phyloP scores from a whole-genome alignment of 2,888 invertebrate genomes.

The Leucophenga maculata region DNA sequence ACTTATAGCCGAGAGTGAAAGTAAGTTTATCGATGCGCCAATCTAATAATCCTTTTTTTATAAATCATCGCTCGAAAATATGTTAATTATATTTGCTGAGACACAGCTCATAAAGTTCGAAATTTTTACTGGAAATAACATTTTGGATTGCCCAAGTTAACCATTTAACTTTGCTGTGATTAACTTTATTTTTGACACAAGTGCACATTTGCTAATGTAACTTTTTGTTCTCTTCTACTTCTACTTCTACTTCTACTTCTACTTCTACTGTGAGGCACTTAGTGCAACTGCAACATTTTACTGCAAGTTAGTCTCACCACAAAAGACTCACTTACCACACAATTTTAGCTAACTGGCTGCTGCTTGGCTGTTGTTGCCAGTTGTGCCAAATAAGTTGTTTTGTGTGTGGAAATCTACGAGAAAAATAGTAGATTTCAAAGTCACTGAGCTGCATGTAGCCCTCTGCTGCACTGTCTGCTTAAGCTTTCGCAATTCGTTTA shows the following conservation, averaged over 20 bases:
- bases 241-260: no score
- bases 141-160: no score
- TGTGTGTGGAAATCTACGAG: not conserved
- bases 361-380: not conserved
- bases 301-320: not conserved
- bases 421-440: conserved; percentile 7
- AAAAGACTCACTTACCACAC: conserved; percentile 20
- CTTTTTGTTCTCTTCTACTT: not conserved
- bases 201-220: not conserved
- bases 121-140: no score
- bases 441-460: not conserved
- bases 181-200: conserved; percentile 4
- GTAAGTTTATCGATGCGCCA: no score
- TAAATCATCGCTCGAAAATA: no score
- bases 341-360: not conserved
- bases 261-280: conserved; percentile 6
- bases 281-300: conserved; percentile 19
- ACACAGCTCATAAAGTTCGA: no score
- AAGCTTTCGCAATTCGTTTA: not conserved
- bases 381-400: conserved; percentile 5
- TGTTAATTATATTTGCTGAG: no score
- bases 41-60: no score
- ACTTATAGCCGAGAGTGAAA: no score
- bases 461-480: not conserved
- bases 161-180: not conserved